Evolutionary conservation across 1,140 invertebrate species (phyloP).

Genomic region (Cyclargus thomasi): DNA sequence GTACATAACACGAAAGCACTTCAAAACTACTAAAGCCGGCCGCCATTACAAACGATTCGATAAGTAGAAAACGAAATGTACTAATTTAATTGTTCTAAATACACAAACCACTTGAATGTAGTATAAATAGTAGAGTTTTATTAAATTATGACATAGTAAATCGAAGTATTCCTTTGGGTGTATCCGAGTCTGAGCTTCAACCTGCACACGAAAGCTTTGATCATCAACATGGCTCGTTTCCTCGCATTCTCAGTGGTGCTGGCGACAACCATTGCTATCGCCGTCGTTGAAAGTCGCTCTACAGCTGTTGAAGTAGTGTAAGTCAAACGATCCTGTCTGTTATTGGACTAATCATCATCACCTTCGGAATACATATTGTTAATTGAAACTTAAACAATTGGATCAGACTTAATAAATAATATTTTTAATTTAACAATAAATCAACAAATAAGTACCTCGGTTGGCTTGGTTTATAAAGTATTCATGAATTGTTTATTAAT

Average conservation of each 20-base stretch:
- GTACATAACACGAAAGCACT: neutral
- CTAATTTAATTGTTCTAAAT: neutral
- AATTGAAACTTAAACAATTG: too few relatives aligned
- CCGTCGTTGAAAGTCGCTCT: neutral
- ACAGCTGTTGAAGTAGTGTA: neutral
- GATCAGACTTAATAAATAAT: too few relatives aligned
- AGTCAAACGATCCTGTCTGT: too few relatives aligned
- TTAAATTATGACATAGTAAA: neutral
- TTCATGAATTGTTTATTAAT: too few relatives aligned
- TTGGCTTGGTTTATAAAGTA: too few relatives aligned
- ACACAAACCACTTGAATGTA: neutral
- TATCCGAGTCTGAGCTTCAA: neutral
- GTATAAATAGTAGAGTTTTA: neutral
- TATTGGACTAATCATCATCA: too few relatives aligned
- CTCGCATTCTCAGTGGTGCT: neutral
- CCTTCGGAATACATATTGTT: too few relatives aligned
- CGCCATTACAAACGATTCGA: neutral
- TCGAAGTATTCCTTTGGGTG: neutral
- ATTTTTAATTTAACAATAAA: too few relatives aligned
- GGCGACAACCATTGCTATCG: neutral
- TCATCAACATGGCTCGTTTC: neutral
- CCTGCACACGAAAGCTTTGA: neutral
- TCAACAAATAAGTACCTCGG: too few relatives aligned
- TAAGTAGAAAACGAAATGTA: neutral
- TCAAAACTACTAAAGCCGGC: neutral